Evolutionary conservation across 1,140 invertebrate species (phyloP).

Genomic region (Drosophila littoralis): DNA sequence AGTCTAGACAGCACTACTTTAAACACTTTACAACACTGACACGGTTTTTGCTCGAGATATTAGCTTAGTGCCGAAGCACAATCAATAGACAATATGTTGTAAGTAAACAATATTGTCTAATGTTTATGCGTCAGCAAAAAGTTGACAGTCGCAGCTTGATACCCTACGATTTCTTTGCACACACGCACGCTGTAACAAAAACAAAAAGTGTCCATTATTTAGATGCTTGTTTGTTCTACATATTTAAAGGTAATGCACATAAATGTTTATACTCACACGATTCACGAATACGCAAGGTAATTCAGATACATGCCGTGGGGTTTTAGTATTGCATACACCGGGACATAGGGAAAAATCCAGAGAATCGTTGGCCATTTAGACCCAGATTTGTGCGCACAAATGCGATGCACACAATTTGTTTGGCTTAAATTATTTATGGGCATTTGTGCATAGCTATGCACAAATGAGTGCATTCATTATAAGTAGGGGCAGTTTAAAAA

Average conservation of each 20-base stretch:
- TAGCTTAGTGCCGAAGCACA: neutral
- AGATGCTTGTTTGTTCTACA: constrained; percentile 48
- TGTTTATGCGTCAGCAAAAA: neutral
- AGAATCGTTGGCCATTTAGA: constrained; percentile 8
- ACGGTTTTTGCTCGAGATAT: neutral
- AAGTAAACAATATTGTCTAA: constrained; percentile 3
- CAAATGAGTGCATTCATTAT: constrained; percentile 18
- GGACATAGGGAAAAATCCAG: neutral
- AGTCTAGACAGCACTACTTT: neutral
- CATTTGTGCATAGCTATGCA: constrained; percentile 43
- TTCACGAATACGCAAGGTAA: constrained; percentile 19
- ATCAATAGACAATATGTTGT: constrained; percentile 15
- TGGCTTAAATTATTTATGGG: constrained; percentile 65
- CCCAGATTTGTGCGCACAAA: constrained; percentile 41
- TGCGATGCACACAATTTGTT: constrained; percentile 61
- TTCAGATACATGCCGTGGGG: neutral
- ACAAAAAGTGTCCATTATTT: constrained; percentile 45
- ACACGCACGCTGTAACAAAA: neutral
- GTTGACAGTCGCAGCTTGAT: neutral
- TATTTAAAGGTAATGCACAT: constrained; percentile 71
- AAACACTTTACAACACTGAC: neutral
- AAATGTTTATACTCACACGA: constrained; percentile 68
- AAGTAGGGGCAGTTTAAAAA: neutral
- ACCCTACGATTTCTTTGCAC: constrained; percentile 21
- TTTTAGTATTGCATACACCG: neutral